Percentiles rank a stretch among this genome's conserved stretches.
Evolutionary conservation across 1,140 invertebrate species (phyloP).

Genomic region (Adoxophyes honmai): DNA sequence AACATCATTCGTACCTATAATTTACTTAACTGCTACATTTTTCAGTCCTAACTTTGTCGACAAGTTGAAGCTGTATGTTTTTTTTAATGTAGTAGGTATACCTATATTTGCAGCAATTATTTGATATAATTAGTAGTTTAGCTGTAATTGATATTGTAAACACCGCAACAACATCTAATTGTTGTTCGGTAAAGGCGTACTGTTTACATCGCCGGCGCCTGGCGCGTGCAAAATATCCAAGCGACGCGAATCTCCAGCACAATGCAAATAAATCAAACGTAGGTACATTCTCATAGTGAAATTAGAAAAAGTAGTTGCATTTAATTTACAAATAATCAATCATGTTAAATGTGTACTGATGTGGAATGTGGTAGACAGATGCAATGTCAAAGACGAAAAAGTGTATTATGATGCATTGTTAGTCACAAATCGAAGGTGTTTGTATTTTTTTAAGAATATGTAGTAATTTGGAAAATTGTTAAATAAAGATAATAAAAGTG

Average conservation of each 20-base stretch:
- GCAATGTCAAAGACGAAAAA: conserved; percentile 31
- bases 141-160: no score
- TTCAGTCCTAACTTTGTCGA: no score
- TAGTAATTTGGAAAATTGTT: conserved; percentile 13
- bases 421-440: conserved; percentile 20
- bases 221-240: background rate
- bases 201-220: no score
- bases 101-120: no score
- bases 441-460: background rate
- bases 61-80: no score
- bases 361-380: conserved; percentile 36
- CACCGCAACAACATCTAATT: no score
- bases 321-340: conserved; percentile 26
- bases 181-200: no score
- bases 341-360: conserved; percentile 52
- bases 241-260: background rate
- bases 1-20: no score
- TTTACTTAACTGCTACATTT: no score
- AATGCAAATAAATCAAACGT: conserved; percentile 7
- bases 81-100: no score
- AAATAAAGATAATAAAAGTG: conserved; percentile 3
- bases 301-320: conserved; percentile 18
- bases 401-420: conserved; percentile 31
- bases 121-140: no score
- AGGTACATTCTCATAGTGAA: conserved; percentile 25